Base-by-base conservation (phyloP, 2,888 invertebrate species). In the Cataglyphis altisquamis region DNA sequence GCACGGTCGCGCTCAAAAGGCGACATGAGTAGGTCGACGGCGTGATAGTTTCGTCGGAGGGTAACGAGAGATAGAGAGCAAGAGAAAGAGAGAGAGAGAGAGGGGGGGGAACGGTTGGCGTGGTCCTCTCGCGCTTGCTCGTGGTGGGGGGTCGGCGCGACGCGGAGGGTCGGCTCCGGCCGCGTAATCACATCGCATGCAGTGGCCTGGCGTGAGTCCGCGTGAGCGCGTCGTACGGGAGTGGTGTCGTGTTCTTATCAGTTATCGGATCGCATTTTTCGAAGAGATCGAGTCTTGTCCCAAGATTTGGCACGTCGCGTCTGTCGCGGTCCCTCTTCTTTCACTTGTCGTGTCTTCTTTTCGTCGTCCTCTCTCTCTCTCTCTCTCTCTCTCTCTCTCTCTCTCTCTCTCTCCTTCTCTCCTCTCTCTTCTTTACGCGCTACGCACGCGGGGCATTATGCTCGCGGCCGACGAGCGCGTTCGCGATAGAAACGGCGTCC, bases 161-260 rank as follows among this genome's bases (percentile, higher is more conserved):
- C 85, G 68, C 73, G 88, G 89, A 89, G 87, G 90, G 90, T 92
- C 90, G 93, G 93, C 91, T 92, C 92, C 86, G 89, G 89, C 89
- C 88, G 92, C 91, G 92, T 92, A 93, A 92, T 93, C 93, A 91
- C 88, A 90, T 93, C 91, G 93, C 92, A 92, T 92, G 92, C 94
- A 94, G 94, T 94, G 92, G 93, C 93, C 93, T 91, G 92, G 91
- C 93, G 94, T 91, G 92, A 90, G 92, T 93, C 93, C 89, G 91
- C 90, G 90, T 90, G 91, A 90, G 89, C 92, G 93, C 92, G 90
- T 91, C 91, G 68, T 66, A 83, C 45, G 57, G 10, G 12, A 48
- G 18, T 18, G 0, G n/a, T 48, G 15, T 36, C 32, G 64, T 10
- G 8, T 15, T n/a, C n/a, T 36, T 41, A 52, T 52, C 52, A 6